Evolutionary conservation across 2,888 invertebrate species (phyloP).

Genomic region (Neelides folsomi): DNA sequence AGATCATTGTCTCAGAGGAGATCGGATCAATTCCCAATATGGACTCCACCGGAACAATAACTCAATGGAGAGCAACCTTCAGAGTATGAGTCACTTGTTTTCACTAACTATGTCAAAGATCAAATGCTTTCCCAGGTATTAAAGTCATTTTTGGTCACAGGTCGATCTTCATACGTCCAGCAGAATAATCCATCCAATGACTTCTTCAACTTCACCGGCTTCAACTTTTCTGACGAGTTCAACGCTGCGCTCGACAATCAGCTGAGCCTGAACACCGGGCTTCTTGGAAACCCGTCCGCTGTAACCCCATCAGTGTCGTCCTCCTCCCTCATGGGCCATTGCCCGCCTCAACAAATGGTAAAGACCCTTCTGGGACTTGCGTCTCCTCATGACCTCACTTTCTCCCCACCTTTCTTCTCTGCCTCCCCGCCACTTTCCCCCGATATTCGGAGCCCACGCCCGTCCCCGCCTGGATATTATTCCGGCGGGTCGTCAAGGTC

Average conservation of each 20-base stretch:
- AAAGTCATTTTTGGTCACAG: conserved; percentile 12
- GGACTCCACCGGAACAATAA: conserved; percentile 22
- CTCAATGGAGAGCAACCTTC: conserved; percentile 26
- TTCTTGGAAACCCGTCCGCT: conserved; percentile 25
- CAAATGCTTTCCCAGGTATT: not conserved
- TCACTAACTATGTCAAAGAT: not conserved
- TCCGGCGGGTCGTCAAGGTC: conserved; percentile 21
- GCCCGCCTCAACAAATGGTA: conserved; percentile 33
- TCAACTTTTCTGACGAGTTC: conserved; percentile 33
- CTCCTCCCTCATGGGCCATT: conserved; percentile 20
- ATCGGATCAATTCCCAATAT: conserved; percentile 40
- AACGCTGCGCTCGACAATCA: conserved; percentile 33
- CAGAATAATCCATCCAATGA: conserved; percentile 30
- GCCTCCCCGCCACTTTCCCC: conserved; percentile 27
- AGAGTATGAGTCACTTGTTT: conserved; percentile 1
- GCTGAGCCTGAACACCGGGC: conserved; percentile 28
- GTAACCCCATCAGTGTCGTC: conserved; percentile 13
- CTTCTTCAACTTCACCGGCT: conserved; percentile 32
- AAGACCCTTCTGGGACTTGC: conserved; percentile 28
- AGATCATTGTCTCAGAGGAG: conserved; percentile 45
- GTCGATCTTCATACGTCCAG: conserved; percentile 31
- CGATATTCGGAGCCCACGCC: conserved; percentile 4
- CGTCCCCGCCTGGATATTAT: conserved; percentile 16
- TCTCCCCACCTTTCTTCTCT: conserved; percentile 21
- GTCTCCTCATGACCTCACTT: conserved; percentile 19